Percentiles rank a stretch among this genome's conserved stretches.
Conservation (phyloP, 2,888 invertebrate genomes). For the Thera britannica region DNA sequence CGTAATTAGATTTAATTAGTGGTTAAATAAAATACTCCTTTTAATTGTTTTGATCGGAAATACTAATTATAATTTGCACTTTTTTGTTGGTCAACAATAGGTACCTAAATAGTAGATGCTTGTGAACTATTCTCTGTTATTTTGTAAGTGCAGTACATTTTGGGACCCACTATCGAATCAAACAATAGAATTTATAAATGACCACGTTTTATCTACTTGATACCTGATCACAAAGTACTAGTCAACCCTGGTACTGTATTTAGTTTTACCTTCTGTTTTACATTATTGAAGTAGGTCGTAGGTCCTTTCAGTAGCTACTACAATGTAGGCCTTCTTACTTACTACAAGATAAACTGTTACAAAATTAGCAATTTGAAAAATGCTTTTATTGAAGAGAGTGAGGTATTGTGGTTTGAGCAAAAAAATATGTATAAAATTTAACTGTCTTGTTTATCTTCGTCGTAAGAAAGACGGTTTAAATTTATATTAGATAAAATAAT, state of each 20-base stretch:
- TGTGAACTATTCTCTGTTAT: slow-evolving; percentile 46
- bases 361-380: not conserved
- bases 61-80: slow-evolving; percentile 1
- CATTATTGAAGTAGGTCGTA: slow-evolving; percentile 46
- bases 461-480: slow-evolving; percentile 5
- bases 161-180: slow-evolving; percentile 42
- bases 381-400: slow-evolving; percentile 2
- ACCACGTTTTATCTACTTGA: slow-evolving; percentile 29
- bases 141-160: slow-evolving; percentile 56
- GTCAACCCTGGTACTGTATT: slow-evolving; percentile 59
- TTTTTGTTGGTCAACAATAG: slow-evolving; percentile 27
- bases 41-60: not conserved
- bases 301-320: not conserved
- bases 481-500: slow-evolving; percentile 24
- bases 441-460: slow-evolving; percentile 7
- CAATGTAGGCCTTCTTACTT: slow-evolving; percentile 13
- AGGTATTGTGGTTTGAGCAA: not conserved
- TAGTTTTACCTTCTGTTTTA: slow-evolving; percentile 48
- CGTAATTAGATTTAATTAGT: slow-evolving; percentile 13
- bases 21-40: not conserved
- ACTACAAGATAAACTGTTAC: slow-evolving; percentile 18
- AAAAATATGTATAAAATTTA: slow-evolving; percentile 7
- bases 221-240: slow-evolving; percentile 52
- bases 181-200: slow-evolving; percentile 32
- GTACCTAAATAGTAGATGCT: slow-evolving; percentile 53